These are phyloP conservation scores for Galerucella pusilla DNA, from an alignment of 2,888 invertebrate species.

Conservation along the genomic window DNA sequence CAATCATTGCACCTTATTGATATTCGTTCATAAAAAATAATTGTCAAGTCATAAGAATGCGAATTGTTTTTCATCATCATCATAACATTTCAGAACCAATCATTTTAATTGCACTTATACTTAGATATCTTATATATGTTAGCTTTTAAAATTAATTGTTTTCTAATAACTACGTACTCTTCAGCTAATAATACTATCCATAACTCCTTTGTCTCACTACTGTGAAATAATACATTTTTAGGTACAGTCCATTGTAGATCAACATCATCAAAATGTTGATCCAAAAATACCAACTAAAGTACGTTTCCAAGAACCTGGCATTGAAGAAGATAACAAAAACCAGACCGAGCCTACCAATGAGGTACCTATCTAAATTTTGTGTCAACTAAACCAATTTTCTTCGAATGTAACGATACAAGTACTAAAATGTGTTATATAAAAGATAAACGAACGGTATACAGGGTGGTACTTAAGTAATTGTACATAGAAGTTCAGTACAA, in stretches of 20 bases:
- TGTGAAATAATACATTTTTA: slow-evolving; percentile 62
- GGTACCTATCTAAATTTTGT: slow-evolving; percentile 48
- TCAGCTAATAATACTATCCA: no score
- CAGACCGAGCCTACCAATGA: slow-evolving; percentile 60
- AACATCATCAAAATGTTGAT: slow-evolving; percentile 82
- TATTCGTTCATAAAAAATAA: background rate
- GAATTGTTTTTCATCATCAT: background rate
- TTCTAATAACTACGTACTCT: background rate
- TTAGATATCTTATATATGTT: background rate
- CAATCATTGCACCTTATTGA: background rate
- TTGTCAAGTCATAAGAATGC: background rate
- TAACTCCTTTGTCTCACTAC: background rate
- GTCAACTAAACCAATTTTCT: no score
- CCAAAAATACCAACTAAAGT: slow-evolving; percentile 85
- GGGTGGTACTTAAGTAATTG: no score
- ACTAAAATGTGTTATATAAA: no score
- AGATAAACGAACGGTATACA: no score
- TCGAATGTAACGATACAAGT: no score
- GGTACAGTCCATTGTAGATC: slow-evolving; percentile 95
- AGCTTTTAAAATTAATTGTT: background rate
- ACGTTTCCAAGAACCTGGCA: slow-evolving; percentile 83
- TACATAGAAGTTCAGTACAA: no score
- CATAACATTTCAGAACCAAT: background rate
- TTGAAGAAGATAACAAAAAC: slow-evolving; percentile 56
- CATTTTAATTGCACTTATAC: background rate